Percentiles rank a stretch among this genome's conserved stretches.
phyloP scores from a whole-genome alignment of 2,888 invertebrate species.

The Caenorhabditis panamensis region DNA sequence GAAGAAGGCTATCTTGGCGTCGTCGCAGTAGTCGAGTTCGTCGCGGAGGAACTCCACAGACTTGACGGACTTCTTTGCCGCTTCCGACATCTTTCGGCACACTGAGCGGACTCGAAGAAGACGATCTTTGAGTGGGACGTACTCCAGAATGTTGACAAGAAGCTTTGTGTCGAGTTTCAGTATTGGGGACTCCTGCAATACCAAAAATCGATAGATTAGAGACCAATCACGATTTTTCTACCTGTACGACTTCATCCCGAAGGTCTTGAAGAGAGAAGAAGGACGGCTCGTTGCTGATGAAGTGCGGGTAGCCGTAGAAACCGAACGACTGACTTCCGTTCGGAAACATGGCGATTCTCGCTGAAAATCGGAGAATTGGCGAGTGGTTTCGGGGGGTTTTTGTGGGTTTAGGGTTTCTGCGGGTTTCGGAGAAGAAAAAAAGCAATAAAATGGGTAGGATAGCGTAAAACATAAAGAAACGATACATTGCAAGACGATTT shows the following conservation, averaged over 20 bases:
- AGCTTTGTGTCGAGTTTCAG: conserved; percentile 50
- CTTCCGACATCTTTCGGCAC: conserved; percentile 52
- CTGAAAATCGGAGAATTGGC: no score
- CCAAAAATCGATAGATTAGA: neutral
- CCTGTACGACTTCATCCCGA: conserved; percentile 14
- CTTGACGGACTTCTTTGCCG: conserved; percentile 59
- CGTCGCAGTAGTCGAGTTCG: conserved; percentile 58
- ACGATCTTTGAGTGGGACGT: conserved; percentile 63
- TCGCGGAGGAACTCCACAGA: conserved; percentile 65
- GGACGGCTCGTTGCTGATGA: neutral
- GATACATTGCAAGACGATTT: no score
- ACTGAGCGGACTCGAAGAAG: conserved; percentile 41
- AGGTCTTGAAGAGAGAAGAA: conserved; percentile 24
- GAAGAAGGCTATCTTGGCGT: conserved; percentile 61
- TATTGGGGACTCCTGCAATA: conserved; percentile 47
- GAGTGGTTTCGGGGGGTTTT: no score
- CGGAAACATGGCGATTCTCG: no score
- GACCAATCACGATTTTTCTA: neutral
- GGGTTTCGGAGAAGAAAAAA: no score
- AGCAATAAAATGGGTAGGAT: neutral
- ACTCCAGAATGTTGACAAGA: conserved; percentile 52
- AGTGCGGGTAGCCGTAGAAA: neutral
- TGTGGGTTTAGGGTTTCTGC: no score
- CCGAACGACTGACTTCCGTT: neutral
- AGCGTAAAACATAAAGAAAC: neutral